Evolutionary conservation across 2,797 vertebrate genomes (phyloP).

Genomic region (Pangasius djambal): DNA sequence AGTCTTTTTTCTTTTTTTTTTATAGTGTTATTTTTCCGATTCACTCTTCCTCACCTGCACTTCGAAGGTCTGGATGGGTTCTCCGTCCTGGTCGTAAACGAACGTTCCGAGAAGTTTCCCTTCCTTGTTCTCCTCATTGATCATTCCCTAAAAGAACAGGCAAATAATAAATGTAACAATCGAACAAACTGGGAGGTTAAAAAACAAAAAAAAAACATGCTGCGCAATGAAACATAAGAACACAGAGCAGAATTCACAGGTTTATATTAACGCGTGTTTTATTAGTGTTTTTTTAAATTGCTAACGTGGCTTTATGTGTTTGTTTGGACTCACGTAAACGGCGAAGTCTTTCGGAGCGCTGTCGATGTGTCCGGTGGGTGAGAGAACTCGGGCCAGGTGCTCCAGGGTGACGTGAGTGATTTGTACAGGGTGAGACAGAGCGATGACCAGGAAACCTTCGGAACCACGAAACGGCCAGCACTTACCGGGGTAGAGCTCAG

Average conservation of each 20-base stretch:
- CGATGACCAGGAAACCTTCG: constrained; percentile 88
- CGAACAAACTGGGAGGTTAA: not conserved
- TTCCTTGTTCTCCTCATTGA: constrained; percentile 78
- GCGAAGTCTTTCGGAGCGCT: constrained; percentile 90
- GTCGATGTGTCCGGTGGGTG: constrained; percentile 85
- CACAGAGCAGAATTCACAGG: not conserved
- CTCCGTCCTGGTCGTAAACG: constrained; percentile 80
- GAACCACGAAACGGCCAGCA: constrained; percentile 95
- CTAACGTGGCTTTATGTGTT: not conserved
- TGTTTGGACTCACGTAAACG: constrained; percentile 77
- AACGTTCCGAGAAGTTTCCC: constrained; percentile 83
- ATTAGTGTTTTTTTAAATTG: not conserved
- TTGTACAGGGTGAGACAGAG: constrained; percentile 82
- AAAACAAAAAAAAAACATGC: not conserved
- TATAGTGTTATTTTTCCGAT: not conserved
- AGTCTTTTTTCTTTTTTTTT: too few relatives aligned
- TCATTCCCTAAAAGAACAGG: constrained; percentile 77
- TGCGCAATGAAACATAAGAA: fast-evolving
- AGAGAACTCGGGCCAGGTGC: constrained; percentile 86
- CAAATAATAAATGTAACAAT: fast-evolving
- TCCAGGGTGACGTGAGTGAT: constrained; percentile 89
- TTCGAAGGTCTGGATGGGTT: constrained; percentile 87
- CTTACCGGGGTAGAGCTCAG: constrained; percentile 89
- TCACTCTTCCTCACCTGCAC: constrained; percentile 76
- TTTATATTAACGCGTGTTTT: too few relatives aligned